These are phyloP conservation scores for Macrophya annulata DNA, from an alignment of 2,888 invertebrate species.

Conservation along the genomic window DNA sequence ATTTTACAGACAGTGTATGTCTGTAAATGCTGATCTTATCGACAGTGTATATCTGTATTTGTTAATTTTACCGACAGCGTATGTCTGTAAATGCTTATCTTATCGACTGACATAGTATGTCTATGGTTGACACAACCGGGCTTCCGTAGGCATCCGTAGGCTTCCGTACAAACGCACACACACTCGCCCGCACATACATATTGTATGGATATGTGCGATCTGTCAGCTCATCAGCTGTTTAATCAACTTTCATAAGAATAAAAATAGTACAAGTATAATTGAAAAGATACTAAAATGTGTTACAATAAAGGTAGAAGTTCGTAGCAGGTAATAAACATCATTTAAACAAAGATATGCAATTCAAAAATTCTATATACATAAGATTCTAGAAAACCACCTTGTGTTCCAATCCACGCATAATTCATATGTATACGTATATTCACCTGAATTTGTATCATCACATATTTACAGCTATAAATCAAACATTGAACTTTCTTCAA, in stretches of 20 bases:
- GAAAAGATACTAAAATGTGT: background rate
- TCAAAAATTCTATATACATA: background rate
- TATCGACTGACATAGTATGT: too few relatives aligned
- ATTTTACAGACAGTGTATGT: too few relatives aligned
- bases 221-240: conserved; percentile 43
- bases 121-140: too few relatives aligned
- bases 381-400: background rate
- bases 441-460: background rate
- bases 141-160: too few relatives aligned
- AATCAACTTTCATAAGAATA: conserved; percentile 5
- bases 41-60: too few relatives aligned
- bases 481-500: background rate
- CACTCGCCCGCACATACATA: background rate
- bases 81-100: too few relatives aligned
- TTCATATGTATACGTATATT: background rate
- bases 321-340: background rate
- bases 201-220: background rate
- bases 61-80: too few relatives aligned
- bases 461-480: background rate
- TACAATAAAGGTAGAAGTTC: background rate
- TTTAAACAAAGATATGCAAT: background rate
- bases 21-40: too few relatives aligned
- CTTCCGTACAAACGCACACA: too few relatives aligned
- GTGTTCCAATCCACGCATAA: background rate
- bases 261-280: background rate